Evolutionary conservation across 2,888 invertebrate genomes (phyloP).

Genomic region (Nemapogon koenigi): DNA sequence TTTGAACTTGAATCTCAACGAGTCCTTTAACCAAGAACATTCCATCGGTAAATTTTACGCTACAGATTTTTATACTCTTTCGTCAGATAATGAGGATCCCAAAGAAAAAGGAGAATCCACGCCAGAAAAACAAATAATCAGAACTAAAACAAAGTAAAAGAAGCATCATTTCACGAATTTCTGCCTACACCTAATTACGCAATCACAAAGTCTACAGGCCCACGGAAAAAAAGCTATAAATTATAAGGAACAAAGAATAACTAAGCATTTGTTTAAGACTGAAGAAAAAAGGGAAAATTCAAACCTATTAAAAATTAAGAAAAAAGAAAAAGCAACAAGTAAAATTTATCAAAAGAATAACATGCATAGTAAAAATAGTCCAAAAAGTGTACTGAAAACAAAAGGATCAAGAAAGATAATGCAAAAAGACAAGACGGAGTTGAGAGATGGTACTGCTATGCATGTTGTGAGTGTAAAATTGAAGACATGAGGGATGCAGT

Average conservation of each 20-base stretch:
- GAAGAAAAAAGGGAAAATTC: conserved; percentile 17
- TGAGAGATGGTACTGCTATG: conserved; percentile 16
- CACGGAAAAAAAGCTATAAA: conserved; percentile 18
- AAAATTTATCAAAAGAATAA: conserved; percentile 9
- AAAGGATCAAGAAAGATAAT: too few relatives aligned
- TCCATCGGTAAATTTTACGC: conserved; percentile 17
- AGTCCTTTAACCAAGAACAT: conserved; percentile 19
- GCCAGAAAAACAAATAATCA: conserved; percentile 16
- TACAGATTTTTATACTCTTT: conserved; percentile 19
- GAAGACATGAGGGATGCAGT: conserved; percentile 19
- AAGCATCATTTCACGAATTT: conserved; percentile 20
- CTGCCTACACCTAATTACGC: conserved; percentile 21
- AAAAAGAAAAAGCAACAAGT: conserved; percentile 14
- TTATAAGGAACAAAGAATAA: conserved; percentile 20
- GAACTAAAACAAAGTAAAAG: conserved; percentile 15
- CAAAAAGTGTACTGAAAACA: conserved; percentile 14
- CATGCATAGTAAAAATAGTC: conserved; percentile 5
- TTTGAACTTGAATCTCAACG: conserved; percentile 19
- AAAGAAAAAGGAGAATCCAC: conserved; percentile 18
- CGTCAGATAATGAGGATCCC: conserved; percentile 17
- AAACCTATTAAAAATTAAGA: conserved; percentile 16
- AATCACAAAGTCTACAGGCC: conserved; percentile 16
- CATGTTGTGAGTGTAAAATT: conserved; percentile 14
- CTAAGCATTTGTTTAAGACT: conserved; percentile 19
- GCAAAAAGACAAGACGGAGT: conserved; percentile 3